Evolutionary conservation across 2,113 vertebrate species (phyloP).

Genomic region (Pandion haliaetus): DNA sequence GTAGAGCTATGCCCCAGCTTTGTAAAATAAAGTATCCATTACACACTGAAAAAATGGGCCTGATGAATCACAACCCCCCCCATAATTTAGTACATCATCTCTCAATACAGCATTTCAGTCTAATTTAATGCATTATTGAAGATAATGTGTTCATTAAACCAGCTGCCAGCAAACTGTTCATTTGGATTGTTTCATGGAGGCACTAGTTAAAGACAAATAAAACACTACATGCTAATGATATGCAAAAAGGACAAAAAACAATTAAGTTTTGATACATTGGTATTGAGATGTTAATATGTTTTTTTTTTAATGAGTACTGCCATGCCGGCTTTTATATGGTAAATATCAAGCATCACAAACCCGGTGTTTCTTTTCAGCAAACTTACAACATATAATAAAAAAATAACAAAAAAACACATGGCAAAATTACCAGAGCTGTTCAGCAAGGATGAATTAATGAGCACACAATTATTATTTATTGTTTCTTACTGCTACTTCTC

Average conservation of each 20-base stretch:
- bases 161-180: slow-evolving; percentile 62
- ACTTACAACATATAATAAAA: slow-evolving; percentile 63
- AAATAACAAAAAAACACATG: slow-evolving; percentile 58
- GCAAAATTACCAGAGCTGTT: slow-evolving; percentile 66
- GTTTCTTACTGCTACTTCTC: slow-evolving; percentile 34
- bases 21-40: slow-evolving; percentile 45
- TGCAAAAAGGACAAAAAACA: slow-evolving; percentile 67
- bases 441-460: slow-evolving; percentile 67
- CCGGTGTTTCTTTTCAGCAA: slow-evolving; percentile 65
- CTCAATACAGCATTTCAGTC: slow-evolving; percentile 35
- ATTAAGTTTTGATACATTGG: slow-evolving; percentile 63
- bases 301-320: slow-evolving; percentile 50
- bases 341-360: slow-evolving; percentile 62
- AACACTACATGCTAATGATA: slow-evolving; percentile 28
- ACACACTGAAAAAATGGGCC: slow-evolving; percentile 10
- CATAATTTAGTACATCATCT: slow-evolving; percentile 47
- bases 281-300: slow-evolving; percentile 76
- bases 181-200: slow-evolving; percentile 55
- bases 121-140: slow-evolving; percentile 59
- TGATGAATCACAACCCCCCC: slow-evolving; percentile 50
- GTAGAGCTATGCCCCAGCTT: not conserved
- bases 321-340: slow-evolving; percentile 39
- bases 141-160: slow-evolving; percentile 49
- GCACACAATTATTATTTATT: slow-evolving; percentile 70
- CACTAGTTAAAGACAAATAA: slow-evolving; percentile 41